Evolutionary conservation across 2,888 invertebrate genomes (phyloP).

Genomic region (Periphyllus acericola): DNA sequence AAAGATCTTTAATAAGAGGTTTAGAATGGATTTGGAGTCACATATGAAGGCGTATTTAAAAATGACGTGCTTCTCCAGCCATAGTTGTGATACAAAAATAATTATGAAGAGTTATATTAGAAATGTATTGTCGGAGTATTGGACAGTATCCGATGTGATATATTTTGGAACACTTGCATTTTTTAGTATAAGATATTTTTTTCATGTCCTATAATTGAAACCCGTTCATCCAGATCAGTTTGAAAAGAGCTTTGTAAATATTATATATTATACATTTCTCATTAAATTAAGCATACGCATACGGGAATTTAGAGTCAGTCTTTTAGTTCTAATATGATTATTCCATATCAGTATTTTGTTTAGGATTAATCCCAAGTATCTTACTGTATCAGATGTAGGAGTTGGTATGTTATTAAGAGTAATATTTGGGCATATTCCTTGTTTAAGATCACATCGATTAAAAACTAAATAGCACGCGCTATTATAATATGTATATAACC

Average conservation of each 20-base stretch:
- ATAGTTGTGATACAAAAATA: background rate
- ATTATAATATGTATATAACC: too few species aligned
- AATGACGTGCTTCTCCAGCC: background rate
- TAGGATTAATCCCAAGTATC: background rate
- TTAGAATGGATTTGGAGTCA: background rate
- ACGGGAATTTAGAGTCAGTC: background rate
- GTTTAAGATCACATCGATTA: background rate
- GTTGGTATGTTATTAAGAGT: background rate
- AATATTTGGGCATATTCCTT: background rate
- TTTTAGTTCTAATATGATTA: background rate
- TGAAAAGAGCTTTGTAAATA: background rate
- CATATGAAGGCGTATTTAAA: background rate
- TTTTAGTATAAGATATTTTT: background rate
- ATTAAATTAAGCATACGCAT: background rate
- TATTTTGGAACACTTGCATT: conserved; percentile 52
- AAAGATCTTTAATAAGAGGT: background rate
- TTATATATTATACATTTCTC: background rate
- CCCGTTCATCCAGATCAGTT: background rate
- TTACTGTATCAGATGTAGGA: background rate
- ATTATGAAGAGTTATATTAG: background rate
- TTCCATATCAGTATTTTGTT: background rate
- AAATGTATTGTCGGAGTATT: background rate
- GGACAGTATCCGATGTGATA: background rate
- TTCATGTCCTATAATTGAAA: background rate
- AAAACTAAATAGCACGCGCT: too few species aligned